A percentile compares a stretch with the other conserved stretches of the same genome.
Conservation (phyloP, 35 echinoderm and acorn worm species). For the Ophiothrix spiculata region DNA sequence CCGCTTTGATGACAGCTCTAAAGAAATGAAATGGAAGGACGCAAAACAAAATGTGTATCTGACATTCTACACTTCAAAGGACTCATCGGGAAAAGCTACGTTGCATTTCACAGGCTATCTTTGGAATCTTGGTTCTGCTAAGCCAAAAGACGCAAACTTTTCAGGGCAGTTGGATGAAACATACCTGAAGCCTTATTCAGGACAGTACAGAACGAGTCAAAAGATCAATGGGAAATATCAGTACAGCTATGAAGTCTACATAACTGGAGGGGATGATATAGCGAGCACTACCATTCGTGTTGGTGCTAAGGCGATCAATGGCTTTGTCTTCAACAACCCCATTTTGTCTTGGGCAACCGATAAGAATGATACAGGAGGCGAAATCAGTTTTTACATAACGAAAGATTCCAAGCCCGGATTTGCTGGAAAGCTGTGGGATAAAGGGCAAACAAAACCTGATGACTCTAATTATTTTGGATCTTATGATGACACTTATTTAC, state of each 20-base stretch:
- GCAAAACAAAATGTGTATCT: too few relatives aligned
- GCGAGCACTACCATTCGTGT: background rate
- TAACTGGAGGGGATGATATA: conserved; percentile 15
- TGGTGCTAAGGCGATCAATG: background rate
- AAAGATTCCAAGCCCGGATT: too few relatives aligned
- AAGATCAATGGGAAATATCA: background rate
- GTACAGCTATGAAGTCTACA: conserved; percentile 13
- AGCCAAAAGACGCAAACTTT: background rate
- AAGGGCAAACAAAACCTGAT: too few relatives aligned
- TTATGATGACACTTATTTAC: too few relatives aligned
- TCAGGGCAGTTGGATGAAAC: background rate
- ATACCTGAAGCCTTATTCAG: conserved; percentile 6
- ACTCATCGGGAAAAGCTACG: background rate
- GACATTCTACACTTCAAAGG: too few relatives aligned
- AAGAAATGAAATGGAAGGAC: too few relatives aligned
- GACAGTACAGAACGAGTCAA: conserved; percentile 6
- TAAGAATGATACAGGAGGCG: too few relatives aligned
- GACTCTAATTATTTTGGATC: too few relatives aligned
- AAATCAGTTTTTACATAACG: too few relatives aligned
- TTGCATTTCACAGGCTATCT: background rate
- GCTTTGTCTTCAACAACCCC: conserved; percentile 5
- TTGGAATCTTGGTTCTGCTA: background rate
- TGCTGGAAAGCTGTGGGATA: too few relatives aligned
- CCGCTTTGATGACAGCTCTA: too few relatives aligned
- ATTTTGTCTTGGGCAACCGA: too few relatives aligned